phyloP scores from a whole-genome alignment of 2,888 invertebrate species.

The Acanthosepion pharaonis region DNA sequence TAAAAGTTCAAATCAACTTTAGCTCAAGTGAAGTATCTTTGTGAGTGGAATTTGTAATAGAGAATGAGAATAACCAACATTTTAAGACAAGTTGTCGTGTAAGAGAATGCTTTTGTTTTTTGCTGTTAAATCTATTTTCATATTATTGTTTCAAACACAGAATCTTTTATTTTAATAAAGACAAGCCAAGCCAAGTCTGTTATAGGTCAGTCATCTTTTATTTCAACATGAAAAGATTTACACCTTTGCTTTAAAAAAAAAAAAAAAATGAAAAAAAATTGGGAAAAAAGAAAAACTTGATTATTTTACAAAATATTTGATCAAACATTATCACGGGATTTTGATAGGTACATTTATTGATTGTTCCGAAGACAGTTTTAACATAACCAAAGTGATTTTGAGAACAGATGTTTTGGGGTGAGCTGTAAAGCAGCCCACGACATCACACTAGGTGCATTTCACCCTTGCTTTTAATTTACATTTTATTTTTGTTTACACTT shows the following conservation, averaged over 20 bases:
- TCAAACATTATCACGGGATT: constrained; percentile 45
- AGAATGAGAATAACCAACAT: no score
- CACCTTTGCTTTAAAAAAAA: constrained; percentile 44
- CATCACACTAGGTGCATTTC: not conserved
- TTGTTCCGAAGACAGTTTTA: constrained; percentile 38
- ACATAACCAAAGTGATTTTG: constrained; percentile 41
- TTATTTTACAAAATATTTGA: constrained; percentile 44
- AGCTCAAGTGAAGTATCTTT: no score
- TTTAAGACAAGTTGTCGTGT: no score
- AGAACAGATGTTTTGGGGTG: constrained; percentile 40
- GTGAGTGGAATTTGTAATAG: no score
- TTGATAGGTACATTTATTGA: constrained; percentile 44
- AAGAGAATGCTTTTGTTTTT: no score
- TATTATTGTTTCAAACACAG: no score
- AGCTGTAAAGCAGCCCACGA: not conserved
- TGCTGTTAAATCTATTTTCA: no score
- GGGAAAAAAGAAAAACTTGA: constrained; percentile 33
- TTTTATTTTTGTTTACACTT: constrained; percentile 24
- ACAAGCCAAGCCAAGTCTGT: not conserved
- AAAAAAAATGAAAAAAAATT: not conserved
- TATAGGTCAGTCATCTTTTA: constrained; percentile 43
- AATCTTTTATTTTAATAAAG: not conserved
- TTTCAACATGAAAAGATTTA: constrained; percentile 46
- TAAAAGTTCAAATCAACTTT: no score
- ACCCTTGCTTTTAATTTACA: not conserved